A percentile compares a stretch with the other conserved stretches of the same genome.
Evolutionary conservation across 2,113 vertebrate genomes (phyloP).

Genomic region (Caranx melampygus): DNA sequence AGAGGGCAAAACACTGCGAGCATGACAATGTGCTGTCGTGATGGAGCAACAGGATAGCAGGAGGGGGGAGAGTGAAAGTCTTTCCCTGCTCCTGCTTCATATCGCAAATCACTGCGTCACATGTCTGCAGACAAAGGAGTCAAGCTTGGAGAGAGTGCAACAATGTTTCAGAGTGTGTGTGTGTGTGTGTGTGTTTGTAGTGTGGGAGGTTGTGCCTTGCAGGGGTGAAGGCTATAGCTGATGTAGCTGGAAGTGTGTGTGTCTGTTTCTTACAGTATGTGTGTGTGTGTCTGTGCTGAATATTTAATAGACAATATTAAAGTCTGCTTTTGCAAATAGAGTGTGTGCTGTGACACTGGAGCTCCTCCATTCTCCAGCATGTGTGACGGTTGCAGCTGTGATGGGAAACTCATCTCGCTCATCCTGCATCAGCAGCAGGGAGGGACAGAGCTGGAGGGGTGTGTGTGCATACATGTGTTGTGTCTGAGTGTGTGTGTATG

Average conservation of each 20-base stretch:
- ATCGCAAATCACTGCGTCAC: conserved; percentile 56
- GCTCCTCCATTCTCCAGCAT: conserved; percentile 55
- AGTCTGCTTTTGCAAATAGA: conserved; percentile 23
- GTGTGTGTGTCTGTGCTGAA: conserved; percentile 12
- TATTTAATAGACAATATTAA: conserved; percentile 25
- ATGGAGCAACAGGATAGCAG: conserved; percentile 24
- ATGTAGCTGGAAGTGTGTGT: conserved; percentile 11
- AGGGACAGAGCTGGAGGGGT: conserved; percentile 30
- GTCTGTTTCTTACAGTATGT: background rate
- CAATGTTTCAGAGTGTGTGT: conserved; percentile 37
- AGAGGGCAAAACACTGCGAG: conserved; percentile 42
- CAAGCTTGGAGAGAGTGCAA: conserved; percentile 33
- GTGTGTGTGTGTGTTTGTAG: too few species aligned
- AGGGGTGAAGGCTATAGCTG: conserved; percentile 22
- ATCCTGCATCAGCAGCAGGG: conserved; percentile 46
- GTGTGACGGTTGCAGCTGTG: conserved; percentile 69
- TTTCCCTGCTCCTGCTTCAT: conserved; percentile 44
- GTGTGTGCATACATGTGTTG: conserved; percentile 13
- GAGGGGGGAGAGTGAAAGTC: conserved; percentile 38
- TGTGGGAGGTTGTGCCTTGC: conserved; percentile 29
- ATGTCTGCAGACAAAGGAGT: conserved; percentile 52
- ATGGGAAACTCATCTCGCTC: conserved; percentile 54
- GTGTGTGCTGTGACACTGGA: conserved; percentile 48
- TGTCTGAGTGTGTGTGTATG: conserved; percentile 10
- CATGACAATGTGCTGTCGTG: conserved; percentile 28